Evolutionary conservation across 2,113 vertebrate genomes (phyloP).

Genomic region (Parus major): DNA sequence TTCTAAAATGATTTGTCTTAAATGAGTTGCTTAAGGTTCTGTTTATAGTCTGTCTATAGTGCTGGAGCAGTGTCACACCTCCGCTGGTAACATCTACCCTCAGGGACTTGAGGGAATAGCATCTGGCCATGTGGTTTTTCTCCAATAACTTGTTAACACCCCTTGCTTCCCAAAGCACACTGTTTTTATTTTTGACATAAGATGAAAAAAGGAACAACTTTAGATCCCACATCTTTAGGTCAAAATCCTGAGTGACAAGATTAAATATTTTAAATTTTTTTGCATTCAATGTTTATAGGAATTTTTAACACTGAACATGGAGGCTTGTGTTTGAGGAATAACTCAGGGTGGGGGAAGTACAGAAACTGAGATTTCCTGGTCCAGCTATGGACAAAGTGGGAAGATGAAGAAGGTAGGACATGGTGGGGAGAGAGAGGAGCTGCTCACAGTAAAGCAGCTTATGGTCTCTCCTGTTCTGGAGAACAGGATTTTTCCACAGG

Average conservation of each 20-base stretch:
- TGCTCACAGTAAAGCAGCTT: background rate
- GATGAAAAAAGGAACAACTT: accelerated
- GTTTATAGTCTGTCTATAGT: background rate
- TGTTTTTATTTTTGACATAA: background rate
- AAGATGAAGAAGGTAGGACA: background rate
- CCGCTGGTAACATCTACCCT: background rate
- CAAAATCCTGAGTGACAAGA: background rate
- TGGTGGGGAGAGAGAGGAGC: background rate
- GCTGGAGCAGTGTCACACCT: background rate
- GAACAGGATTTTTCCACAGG: background rate
- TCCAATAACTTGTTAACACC: background rate
- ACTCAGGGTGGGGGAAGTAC: background rate
- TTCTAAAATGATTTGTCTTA: slow-evolving; percentile 40
- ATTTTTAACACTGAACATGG: background rate
- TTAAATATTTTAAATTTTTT: background rate
- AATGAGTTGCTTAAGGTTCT: slow-evolving; percentile 39
- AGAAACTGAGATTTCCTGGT: background rate
- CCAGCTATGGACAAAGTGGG: background rate
- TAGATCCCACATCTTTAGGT: background rate
- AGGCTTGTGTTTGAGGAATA: background rate
- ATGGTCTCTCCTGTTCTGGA: background rate
- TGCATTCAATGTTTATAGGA: background rate
- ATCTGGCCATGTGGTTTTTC: background rate
- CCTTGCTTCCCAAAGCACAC: background rate
- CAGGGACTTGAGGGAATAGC: background rate